Evolutionary conservation across 2,113 vertebrate species (phyloP).

Genomic region (Mystacornis crossleyi): DNA sequence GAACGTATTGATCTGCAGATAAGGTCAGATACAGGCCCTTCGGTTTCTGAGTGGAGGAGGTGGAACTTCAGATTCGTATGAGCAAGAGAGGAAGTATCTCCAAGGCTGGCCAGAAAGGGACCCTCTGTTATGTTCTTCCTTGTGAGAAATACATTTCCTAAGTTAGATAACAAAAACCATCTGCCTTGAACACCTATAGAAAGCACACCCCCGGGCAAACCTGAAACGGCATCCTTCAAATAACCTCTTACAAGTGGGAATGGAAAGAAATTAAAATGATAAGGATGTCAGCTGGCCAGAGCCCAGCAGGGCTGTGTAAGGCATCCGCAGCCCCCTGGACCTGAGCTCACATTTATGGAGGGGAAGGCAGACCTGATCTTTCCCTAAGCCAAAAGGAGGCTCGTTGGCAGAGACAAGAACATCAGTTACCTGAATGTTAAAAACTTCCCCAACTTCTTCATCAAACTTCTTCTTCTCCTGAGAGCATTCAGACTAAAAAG

Average conservation of each 20-base stretch:
- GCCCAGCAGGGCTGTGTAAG: accelerated
- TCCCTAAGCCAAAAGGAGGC: not conserved
- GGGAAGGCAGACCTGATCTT: not conserved
- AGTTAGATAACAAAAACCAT: not conserved
- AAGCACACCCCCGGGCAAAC: not conserved
- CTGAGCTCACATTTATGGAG: accelerated
- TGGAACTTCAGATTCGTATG: not conserved
- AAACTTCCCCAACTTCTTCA: not conserved
- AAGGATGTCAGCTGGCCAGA: not conserved
- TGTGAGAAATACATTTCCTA: not conserved
- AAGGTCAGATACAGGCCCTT: not conserved
- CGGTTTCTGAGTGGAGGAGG: not conserved
- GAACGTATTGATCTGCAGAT: not conserved
- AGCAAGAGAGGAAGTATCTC: not conserved
- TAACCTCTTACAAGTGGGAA: not conserved
- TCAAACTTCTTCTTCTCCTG: not conserved
- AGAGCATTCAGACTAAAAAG: not conserved
- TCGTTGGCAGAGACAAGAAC: not conserved
- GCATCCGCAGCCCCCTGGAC: accelerated
- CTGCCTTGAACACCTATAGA: not conserved
- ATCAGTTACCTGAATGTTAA: not conserved
- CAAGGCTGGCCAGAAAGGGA: not conserved
- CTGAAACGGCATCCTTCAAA: not conserved
- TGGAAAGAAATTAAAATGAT: not conserved
- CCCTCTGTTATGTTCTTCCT: not conserved